Evolutionary conservation across 2,888 invertebrate genomes (phyloP), one percentile per base, ranked within the genome.

Genomic region (Hydrotaea cyrtoneurina): DNA sequence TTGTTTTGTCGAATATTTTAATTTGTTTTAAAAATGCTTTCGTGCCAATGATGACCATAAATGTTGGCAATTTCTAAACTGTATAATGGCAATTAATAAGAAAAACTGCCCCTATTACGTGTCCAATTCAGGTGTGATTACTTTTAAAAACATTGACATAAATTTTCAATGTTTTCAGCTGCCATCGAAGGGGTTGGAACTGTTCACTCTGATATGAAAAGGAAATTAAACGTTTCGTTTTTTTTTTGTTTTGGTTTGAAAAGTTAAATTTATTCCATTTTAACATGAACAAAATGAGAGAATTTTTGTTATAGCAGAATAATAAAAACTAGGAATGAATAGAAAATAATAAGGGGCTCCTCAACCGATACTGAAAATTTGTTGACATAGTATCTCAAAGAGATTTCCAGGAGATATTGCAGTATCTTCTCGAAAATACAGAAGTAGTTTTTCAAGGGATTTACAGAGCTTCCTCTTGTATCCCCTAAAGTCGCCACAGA

Each of bases 11-110:
- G 15, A 71, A 75, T 31, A 78, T 66, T 82, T 85, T 79, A 82
- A 83, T 84, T 83, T 85, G 80, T 84, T 86, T 84, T 55, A 77
- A 82, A 79, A 86, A 84, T 75, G 80, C 74, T 84, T 79, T 85
- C 86, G 86, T 86, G 86, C 80, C 46, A 79, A 75, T 86, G 84
- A 83, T 82, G 82, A 66, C 23, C 86, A 76, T 78, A 82, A 84
- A 82, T 84, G 77, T 75, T 53, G 75, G 79, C 84, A 82, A 82
- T 86, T 86, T 86, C 82, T 71, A 69, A 72, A 78, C 73, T 69
- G 62, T 74, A 80, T 77, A 81, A 82, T 71, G 55, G 80, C 82
- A 83, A 86, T 86, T 86, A 84, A 84, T 79, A 76, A 77, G 62
- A 71, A 21, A 13, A 69, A 26, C 66, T 43, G 69, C 57, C 59